phyloP scores from a whole-genome alignment of 1,140 invertebrate species.

The Nylanderia fulva region DNA sequence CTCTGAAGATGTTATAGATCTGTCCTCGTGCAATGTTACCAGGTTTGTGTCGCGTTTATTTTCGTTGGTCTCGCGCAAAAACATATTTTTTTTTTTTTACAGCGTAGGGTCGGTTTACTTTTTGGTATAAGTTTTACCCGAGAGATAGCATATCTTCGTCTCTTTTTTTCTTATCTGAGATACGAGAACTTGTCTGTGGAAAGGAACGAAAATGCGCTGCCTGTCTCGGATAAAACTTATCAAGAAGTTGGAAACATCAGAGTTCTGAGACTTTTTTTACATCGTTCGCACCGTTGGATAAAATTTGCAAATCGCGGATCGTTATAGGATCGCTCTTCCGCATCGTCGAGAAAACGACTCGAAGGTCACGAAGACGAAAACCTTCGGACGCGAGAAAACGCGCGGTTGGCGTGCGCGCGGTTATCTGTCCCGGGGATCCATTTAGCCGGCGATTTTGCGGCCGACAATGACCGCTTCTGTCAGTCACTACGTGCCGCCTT shows the following conservation, averaged over 20 bases:
- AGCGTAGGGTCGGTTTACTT: too few species aligned
- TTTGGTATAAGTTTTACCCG: too few species aligned
- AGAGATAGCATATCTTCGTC: too few species aligned
- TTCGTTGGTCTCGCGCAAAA: too few species aligned
- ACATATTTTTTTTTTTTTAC: too few species aligned
- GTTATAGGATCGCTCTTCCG: constrained; percentile 18
- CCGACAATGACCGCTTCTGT: constrained; percentile 56
- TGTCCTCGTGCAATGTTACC: background rate
- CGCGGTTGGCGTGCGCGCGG: constrained; percentile 18
- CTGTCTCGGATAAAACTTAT: too few species aligned
- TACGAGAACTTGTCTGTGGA: too few species aligned
- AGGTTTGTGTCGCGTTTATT: background rate
- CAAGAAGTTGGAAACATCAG: too few species aligned
- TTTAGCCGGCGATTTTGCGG: constrained; percentile 41
- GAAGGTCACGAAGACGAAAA: constrained; percentile 25
- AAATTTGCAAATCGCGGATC: background rate
- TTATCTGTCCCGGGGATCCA: constrained; percentile 35
- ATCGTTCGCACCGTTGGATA: too few species aligned
- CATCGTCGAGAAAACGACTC: constrained; percentile 18
- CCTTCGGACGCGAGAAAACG: background rate
- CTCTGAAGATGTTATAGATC: background rate
- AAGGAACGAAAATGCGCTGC: too few species aligned
- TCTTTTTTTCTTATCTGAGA: too few species aligned
- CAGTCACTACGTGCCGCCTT: constrained; percentile 37
- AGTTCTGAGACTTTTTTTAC: too few species aligned